Conservation (phyloP, 2,113 vertebrate species). For the Falco punctatus region DNA sequence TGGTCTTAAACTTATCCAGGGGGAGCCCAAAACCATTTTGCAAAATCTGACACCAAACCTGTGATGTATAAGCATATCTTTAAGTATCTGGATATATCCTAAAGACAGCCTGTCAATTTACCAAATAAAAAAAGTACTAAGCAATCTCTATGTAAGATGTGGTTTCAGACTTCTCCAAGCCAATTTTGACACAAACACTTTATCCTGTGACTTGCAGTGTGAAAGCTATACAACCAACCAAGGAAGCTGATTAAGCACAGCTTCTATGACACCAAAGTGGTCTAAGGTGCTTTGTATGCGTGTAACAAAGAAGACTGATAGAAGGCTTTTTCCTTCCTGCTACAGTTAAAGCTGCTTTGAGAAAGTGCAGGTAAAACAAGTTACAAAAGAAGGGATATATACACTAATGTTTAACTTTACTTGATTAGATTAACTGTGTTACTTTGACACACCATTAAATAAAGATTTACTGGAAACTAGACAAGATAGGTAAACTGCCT, state of each 20-base stretch:
- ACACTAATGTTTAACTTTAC: not conserved
- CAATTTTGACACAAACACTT: not conserved
- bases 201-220: not conserved
- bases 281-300: not conserved
- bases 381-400: not conserved
- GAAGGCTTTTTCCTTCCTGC: not conserved
- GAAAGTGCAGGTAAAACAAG: not conserved
- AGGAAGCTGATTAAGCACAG: not conserved
- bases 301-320: not conserved
- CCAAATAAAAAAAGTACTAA: not conserved
- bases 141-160: not conserved
- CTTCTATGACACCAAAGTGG: too few species aligned
- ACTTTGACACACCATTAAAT: not conserved
- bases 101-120: not conserved
- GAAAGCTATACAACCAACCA: not conserved
- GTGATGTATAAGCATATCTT: too few species aligned
- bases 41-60: too few species aligned
- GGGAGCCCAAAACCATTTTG: too few species aligned
- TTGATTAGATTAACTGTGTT: not conserved
- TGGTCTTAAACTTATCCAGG: too few species aligned
- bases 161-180: not conserved
- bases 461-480: not conserved
- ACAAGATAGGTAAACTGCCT: not conserved
- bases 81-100: not conserved
- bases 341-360: not conserved